Evolutionary conservation across 2,888 invertebrate genomes (phyloP), one percentile per base, ranked within the genome.

Genomic region (Oligia fasciuncula): DNA sequence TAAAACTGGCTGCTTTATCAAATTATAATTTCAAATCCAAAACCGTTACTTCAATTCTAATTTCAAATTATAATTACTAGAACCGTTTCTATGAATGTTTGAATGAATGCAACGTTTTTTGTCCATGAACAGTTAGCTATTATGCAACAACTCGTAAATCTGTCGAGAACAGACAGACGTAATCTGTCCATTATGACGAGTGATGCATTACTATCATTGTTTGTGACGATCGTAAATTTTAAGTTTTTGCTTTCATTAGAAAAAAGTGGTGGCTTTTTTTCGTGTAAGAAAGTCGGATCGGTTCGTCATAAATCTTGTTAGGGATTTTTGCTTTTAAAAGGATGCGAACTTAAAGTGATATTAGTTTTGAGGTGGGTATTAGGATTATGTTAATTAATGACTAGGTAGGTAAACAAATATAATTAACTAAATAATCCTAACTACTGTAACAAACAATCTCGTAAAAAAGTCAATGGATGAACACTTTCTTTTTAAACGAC

Each of bases 111-210:
- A 86, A 85, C 73, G 74, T 79, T 85, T 88, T 89, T 84, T 88
- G 14, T 76, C 46, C 40, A 49, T 72, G 79, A 81, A 88, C 90
- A 89, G 89, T 90, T 89, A 91, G 89, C 85, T 92, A 95, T 95
- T 95, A 95, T 95, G 95, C 94, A 94, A 93, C 67, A 82, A 88
- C 87, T 93, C 94, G 91, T 96, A 96, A 96, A 96, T 96, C 95
- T 95, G 95, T 93, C 95, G 79, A 86, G 87, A 83, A 86, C 80
- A 79, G 94, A 94, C 94, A 93, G 92, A 91, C 92, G 92, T 95
- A 96, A 96, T 96, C 96, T 95, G 93, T 92, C 93, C 94, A 95
- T 96, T 96, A 96, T 96, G 96, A 96, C 94, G 95, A 94, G 94
- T 96, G 96, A 96, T 96, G 95, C 93, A 96, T 95, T 94, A 93